Evolutionary conservation across 2,113 vertebrate genomes (phyloP).

Genomic region (Azemiops feae): DNA sequence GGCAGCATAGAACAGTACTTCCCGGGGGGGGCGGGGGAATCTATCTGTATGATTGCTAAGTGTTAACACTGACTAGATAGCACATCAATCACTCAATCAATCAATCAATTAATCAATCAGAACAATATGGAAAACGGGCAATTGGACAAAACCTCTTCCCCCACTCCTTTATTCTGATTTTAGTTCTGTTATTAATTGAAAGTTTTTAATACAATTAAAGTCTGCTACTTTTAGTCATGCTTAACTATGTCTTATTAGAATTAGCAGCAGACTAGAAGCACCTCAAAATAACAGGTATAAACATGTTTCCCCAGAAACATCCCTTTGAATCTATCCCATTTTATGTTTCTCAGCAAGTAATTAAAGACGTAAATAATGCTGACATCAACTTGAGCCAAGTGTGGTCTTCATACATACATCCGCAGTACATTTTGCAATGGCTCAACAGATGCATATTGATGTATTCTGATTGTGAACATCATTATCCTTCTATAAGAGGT

Average conservation of each 20-base stretch:
- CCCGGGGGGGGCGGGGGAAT: background rate
- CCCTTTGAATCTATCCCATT: background rate
- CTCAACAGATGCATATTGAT: background rate
- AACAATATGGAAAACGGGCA: background rate
- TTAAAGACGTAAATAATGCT: background rate
- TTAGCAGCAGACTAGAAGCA: background rate
- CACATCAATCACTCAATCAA: background rate
- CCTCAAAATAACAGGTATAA: background rate
- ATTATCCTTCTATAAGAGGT: conserved; percentile 1
- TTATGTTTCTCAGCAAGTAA: background rate
- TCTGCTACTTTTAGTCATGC: background rate
- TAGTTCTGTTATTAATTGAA: background rate
- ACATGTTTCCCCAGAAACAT: background rate
- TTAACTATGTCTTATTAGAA: background rate
- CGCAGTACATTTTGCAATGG: background rate
- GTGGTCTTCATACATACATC: background rate
- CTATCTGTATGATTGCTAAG: background rate
- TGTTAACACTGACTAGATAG: background rate
- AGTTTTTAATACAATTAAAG: background rate
- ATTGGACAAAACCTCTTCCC: background rate
- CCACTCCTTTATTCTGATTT: background rate
- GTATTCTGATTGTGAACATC: conserved; percentile 1
- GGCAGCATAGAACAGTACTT: background rate
- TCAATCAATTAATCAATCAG: background rate
- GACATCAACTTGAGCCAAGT: background rate